These are phyloP conservation scores for Elephantulus edwardii DNA, from an alignment of 2,113 vertebrate species.

Conservation along the genomic window DNA sequence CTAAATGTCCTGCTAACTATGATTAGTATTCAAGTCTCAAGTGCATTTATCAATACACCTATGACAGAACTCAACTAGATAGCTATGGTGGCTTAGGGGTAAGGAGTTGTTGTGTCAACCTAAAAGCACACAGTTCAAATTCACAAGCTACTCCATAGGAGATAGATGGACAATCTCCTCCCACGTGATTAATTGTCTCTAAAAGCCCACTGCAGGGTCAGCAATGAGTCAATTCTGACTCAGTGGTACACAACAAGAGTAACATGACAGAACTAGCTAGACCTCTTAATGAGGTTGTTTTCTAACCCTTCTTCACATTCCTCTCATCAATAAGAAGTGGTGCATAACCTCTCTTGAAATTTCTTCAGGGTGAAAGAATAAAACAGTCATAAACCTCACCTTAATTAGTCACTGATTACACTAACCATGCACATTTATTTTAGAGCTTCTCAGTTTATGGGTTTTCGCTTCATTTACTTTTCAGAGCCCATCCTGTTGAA, in stretches of 20 bases:
- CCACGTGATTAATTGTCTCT: too few species aligned
- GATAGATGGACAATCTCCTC: too few species aligned
- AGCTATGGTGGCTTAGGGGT: too few species aligned
- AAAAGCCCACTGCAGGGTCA: too few species aligned
- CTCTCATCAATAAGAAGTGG: background rate
- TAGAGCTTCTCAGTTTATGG: conserved; percentile 63
- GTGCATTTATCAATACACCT: background rate
- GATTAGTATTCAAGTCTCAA: conserved; percentile 43
- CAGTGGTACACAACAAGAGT: too few species aligned
- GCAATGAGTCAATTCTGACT: too few species aligned
- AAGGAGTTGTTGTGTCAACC: too few species aligned
- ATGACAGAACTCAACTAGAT: conserved; percentile 20
- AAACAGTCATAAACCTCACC: conserved; percentile 50
- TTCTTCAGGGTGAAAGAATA: conserved; percentile 51
- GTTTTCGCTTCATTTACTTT: conserved; percentile 75
- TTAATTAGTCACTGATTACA: conserved; percentile 73
- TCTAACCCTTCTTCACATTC: conserved; percentile 12
- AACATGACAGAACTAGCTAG: too few species aligned
- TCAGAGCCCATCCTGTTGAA: conserved; percentile 56
- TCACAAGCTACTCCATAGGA: too few species aligned
- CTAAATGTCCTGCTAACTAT: conserved; percentile 12
- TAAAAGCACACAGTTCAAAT: too few species aligned
- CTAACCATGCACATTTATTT: conserved; percentile 70
- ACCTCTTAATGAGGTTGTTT: background rate
- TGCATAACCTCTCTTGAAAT: conserved; percentile 34